Evolutionary conservation across 2,113 vertebrate genomes (phyloP).

Genomic region (Morphnarchus princeps): DNA sequence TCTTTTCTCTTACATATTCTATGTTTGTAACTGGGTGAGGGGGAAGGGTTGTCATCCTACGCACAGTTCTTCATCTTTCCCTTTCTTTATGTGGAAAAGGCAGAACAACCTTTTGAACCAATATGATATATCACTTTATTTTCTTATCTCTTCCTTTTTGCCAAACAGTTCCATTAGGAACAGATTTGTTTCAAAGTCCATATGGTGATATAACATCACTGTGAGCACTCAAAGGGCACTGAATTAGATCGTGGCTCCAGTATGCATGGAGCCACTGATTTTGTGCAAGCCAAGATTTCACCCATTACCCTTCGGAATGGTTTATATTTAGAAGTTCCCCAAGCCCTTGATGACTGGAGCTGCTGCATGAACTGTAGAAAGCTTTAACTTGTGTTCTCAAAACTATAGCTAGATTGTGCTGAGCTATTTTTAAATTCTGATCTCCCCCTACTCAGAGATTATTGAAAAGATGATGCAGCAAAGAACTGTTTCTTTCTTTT

Average conservation of each 20-base stretch:
- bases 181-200: neutral
- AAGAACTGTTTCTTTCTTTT: neutral
- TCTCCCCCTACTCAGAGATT: neutral
- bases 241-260: neutral
- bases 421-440: neutral
- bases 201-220: neutral
- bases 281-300: neutral
- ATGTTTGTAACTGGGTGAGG: neutral
- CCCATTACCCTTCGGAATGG: neutral
- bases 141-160: neutral
- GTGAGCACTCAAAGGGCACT: neutral
- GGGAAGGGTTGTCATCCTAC: neutral
- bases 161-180: neutral
- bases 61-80: neutral
- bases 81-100: neutral
- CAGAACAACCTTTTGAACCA: neutral
- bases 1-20: neutral
- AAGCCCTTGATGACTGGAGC: neutral
- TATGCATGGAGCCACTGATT: neutral
- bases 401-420: neutral
- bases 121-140: neutral
- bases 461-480: neutral
- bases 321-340: neutral
- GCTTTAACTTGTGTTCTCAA: neutral
- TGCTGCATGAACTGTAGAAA: neutral